Evolutionary conservation across 2,888 invertebrate species (phyloP).

Genomic region (Augiades crinisus): DNA sequence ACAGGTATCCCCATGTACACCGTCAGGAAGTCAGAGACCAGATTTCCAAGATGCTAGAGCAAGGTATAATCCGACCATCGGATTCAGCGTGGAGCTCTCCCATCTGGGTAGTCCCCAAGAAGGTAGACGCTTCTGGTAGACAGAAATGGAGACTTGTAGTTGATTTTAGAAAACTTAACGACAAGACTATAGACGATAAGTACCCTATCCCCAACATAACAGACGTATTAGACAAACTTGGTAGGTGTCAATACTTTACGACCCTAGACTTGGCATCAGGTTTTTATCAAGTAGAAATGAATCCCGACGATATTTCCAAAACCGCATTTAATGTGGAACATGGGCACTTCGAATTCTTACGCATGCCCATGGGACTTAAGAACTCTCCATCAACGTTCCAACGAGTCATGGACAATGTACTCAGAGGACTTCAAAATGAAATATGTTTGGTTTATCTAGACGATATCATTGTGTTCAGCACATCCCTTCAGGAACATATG

Average conservation of each 20-base stretch:
- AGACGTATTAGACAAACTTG: constrained; percentile 36
- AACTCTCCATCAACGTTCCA: constrained; percentile 41
- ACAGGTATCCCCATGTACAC: constrained; percentile 31
- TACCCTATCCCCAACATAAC: constrained; percentile 37
- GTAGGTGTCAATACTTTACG: constrained; percentile 30
- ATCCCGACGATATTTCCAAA: constrained; percentile 33
- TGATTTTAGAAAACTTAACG: constrained; percentile 36
- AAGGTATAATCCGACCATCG: constrained; percentile 40
- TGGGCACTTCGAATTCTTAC: constrained; percentile 37
- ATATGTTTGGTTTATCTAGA: constrained; percentile 40
- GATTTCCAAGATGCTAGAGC: constrained; percentile 35
- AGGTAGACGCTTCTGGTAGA: constrained; percentile 37
- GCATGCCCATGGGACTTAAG: constrained; percentile 39
- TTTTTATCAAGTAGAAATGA: constrained; percentile 30
- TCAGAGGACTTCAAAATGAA: constrained; percentile 34
- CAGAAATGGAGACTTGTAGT: constrained; percentile 33
- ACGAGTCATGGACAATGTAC: constrained; percentile 40
- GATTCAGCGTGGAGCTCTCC: constrained; percentile 42
- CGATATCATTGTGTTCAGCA: constrained; percentile 41
- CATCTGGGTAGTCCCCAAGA: constrained; percentile 47
- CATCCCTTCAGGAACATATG: constrained; percentile 37
- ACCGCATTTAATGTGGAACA: constrained; percentile 40
- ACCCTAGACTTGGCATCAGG: constrained; percentile 32
- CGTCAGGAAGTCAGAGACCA: constrained; percentile 29
- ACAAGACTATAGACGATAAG: constrained; percentile 35